phyloP scores from a whole-genome alignment of 2,888 invertebrate genomes.

The Nasonia oneida region DNA sequence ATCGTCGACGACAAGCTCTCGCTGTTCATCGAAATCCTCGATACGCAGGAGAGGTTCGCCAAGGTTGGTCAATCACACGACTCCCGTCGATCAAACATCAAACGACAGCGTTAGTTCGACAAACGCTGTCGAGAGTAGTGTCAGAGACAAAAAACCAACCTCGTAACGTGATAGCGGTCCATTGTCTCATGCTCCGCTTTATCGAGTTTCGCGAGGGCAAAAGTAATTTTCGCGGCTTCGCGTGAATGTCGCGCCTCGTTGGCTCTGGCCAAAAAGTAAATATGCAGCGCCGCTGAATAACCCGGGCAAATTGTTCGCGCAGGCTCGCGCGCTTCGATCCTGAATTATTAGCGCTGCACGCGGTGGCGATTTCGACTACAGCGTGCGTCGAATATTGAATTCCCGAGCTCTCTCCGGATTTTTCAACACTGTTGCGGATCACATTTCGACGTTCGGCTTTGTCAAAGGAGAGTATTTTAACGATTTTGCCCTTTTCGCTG shows the following conservation, averaged over 20 bases:
- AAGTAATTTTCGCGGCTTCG: conserved; percentile 59
- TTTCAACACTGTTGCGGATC: conserved; percentile 11
- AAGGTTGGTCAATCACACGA: conserved; percentile 82
- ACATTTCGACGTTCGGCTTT: conserved; percentile 9
- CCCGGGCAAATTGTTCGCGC: conserved; percentile 49
- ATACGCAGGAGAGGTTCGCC: conserved; percentile 90
- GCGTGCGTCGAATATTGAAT: conserved; percentile 54
- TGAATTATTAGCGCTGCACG: conserved; percentile 53
- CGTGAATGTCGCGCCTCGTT: conserved; percentile 57
- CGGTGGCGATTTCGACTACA: conserved; percentile 45
- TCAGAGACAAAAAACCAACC: background rate
- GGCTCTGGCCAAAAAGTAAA: conserved; percentile 53
- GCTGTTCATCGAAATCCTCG: conserved; percentile 90
- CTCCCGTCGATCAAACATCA: background rate
- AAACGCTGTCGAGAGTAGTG: background rate
- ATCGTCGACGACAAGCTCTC: conserved; percentile 89
- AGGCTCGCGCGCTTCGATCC: conserved; percentile 40
- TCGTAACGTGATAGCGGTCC: conserved; percentile 37
- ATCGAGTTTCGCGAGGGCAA: conserved; percentile 51
- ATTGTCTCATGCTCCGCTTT: conserved; percentile 39
- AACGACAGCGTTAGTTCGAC: background rate
- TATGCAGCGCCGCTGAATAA: conserved; percentile 57
- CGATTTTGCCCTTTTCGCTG: background rate
- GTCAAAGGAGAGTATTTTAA: background rate
- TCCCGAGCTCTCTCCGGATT: background rate